Evolutionary conservation across 1,140 invertebrate species (phyloP), one percentile per base, ranked within the genome.

Genomic region (Aphidius gifuensis): DNA sequence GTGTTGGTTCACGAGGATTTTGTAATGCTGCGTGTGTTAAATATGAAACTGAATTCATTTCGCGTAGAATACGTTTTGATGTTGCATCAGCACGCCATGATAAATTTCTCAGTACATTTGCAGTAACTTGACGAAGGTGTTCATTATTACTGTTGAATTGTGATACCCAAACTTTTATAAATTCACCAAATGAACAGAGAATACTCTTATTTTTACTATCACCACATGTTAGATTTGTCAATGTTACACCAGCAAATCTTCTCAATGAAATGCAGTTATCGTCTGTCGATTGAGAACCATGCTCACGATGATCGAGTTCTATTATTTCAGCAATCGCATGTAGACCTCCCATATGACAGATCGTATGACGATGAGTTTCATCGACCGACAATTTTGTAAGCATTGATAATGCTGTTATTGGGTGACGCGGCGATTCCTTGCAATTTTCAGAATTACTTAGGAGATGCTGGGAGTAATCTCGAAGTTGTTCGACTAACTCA

Each of bases 341-440:
- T 9, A 97, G 83, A 0, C 93, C 94, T 32, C 96, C 96, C 48
- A 98, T 77, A 66, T 93, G 90, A 75, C 94, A 97, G 83, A 98
- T 97, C 2, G 94, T 93, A 76, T 94, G 91, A 5, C 95, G 84
- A 77, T 97, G 94, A 66, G 96, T 93, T 75, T 97, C 94, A 74
- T 98, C 95, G 80, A 97, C 98, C 0, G 95, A 97, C 3, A 97
- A 81, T 74, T 97, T 96, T 93, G 97, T 97, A 9, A 98, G 80
- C 43, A 93, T 91, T 0, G 93, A 92, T 45, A 97, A 91, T 9
- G 92, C 88, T 76, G 90, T 80, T 74, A 85, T 88, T 0, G 94
- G 94, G 82, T 97, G 94, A 56, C 90, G 87, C 68, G 89, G 88
- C 74, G 83, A 21, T 2, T 39, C 59, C 6, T 63, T 65, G n/a